Evolutionary conservation across 2,888 invertebrate genomes (phyloP).

Genomic region (Drosophila anceps): DNA sequence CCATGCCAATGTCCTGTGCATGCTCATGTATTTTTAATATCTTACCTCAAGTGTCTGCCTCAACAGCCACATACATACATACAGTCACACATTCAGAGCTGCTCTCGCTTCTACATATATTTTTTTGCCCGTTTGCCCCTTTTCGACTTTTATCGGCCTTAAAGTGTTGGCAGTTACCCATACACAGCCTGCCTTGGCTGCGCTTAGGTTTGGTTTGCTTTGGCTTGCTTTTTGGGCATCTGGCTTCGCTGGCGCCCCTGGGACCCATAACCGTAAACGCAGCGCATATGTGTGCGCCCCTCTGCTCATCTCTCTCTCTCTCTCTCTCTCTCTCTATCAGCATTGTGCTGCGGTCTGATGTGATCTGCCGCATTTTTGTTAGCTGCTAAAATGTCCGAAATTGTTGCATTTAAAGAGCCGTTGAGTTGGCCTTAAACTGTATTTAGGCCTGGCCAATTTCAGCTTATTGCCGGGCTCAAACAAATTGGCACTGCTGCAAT

Average conservation of each 20-base stretch:
- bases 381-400: slow-evolving; percentile 47
- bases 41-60: slow-evolving; percentile 76
- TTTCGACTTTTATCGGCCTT: slow-evolving; percentile 77
- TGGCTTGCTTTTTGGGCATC: slow-evolving; percentile 35
- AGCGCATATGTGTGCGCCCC: slow-evolving; percentile 19
- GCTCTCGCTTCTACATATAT: slow-evolving; percentile 16
- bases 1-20: slow-evolving; percentile 28
- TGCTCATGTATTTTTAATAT: slow-evolving; percentile 81
- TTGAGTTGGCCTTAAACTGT: slow-evolving; percentile 59
- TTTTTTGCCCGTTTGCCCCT: slow-evolving; percentile 52
- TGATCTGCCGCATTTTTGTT: slow-evolving; percentile 40
- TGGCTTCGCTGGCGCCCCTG: slow-evolving; percentile 57
- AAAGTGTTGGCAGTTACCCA: slow-evolving; percentile 70
- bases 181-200: slow-evolving; percentile 29
- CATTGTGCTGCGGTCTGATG: slow-evolving; percentile 43
- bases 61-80: slow-evolving; percentile 40
- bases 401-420: slow-evolving; percentile 69
- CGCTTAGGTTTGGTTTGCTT: slow-evolving; percentile 23
- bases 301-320: background rate
- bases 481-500: slow-evolving; percentile 33
- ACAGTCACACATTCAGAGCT: slow-evolving; percentile 29
- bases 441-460: slow-evolving; percentile 51
- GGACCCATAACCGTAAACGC: slow-evolving; percentile 78
- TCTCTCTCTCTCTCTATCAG: slow-evolving; percentile 1
- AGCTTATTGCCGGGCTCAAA: slow-evolving; percentile 37